Percentiles rank a stretch among this genome's conserved stretches.
Evolutionary conservation across 1,140 invertebrate species (phyloP).

Genomic region (Chelonus insularis): DNA sequence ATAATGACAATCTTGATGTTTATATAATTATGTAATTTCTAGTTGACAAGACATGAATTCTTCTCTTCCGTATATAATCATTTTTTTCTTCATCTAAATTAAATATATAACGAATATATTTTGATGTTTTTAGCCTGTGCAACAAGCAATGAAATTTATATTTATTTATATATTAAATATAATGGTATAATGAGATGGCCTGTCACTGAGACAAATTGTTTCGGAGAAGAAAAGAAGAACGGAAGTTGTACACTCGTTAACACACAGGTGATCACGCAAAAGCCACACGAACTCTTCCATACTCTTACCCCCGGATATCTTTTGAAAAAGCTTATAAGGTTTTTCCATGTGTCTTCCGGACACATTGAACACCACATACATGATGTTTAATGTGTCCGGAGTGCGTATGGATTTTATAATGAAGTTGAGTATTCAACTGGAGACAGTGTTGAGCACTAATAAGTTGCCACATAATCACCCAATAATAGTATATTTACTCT

Average conservation of each 20-base stretch:
- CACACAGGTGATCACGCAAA: conserved; percentile 27
- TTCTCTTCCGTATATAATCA: too few relatives aligned
- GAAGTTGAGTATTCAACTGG: conserved; percentile 10
- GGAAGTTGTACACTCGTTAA: conserved; percentile 18
- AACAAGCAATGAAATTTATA: too few relatives aligned
- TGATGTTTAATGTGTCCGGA: background rate
- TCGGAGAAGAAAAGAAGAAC: conserved; percentile 24
- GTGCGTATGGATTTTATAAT: conserved; percentile 11
- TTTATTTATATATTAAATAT: too few relatives aligned
- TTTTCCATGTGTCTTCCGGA: too few relatives aligned
- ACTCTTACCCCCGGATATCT: background rate
- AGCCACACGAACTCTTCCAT: background rate
- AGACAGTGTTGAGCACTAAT: background rate
- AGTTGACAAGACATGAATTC: too few relatives aligned
- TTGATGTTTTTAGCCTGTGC: too few relatives aligned
- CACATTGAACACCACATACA: background rate
- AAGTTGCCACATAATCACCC: background rate
- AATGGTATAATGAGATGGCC: conserved; percentile 25
- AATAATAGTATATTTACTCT: background rate
- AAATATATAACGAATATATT: too few relatives aligned
- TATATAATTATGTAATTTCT: too few relatives aligned
- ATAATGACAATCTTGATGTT: too few relatives aligned
- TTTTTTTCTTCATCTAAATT: too few relatives aligned
- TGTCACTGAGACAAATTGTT: conserved; percentile 23
- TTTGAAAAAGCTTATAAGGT: too few relatives aligned